phyloP scores from a whole-genome alignment of 2,888 invertebrate species.

The Axea sp. region DNA sequence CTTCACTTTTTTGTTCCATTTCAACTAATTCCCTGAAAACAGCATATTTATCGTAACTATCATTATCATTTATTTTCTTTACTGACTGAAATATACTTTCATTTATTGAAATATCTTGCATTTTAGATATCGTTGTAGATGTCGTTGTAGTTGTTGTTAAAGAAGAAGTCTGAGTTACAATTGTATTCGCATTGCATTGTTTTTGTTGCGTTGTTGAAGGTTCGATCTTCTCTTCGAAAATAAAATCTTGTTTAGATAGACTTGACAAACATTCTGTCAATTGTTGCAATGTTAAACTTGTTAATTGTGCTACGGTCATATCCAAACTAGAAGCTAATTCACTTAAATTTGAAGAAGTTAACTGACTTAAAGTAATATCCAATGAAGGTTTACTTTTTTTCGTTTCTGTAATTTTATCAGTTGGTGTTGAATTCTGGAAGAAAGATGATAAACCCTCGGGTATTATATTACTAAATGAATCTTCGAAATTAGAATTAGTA shows the following conservation, averaged over 20 bases:
- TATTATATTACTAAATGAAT: constrained; percentile 74
- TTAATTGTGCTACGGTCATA: constrained; percentile 88
- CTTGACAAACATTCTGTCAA: constrained; percentile 88
- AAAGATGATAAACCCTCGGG: constrained; percentile 72
- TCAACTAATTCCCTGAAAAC: constrained; percentile 91
- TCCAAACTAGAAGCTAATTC: constrained; percentile 88
- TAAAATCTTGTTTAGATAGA: constrained; percentile 74
- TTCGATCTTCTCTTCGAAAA: constrained; percentile 64
- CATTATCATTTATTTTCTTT: constrained; percentile 84
- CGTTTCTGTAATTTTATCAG: constrained; percentile 65
- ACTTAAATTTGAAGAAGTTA: constrained; percentile 89
- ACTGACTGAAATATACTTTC: constrained; percentile 76
- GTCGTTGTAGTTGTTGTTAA: constrained; percentile 56
- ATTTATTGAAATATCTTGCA: constrained; percentile 54
- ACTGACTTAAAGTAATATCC: constrained; percentile 90
- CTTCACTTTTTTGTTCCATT: constrained; percentile 81
- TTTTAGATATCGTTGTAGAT: constrained; percentile 73
- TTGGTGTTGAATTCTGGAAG: constrained; percentile 68
- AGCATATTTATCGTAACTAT: constrained; percentile 90
- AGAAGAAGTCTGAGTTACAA: constrained; percentile 61
- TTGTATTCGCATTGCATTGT: constrained; percentile 34
- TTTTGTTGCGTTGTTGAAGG: constrained; percentile 32
- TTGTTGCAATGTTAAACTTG: constrained; percentile 92
- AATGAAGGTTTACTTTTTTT: constrained; percentile 78
- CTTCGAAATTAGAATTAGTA: constrained; percentile 72